These are phyloP conservation scores for Eristalis arbustorum DNA, from an alignment of 2,888 invertebrate species.

Conservation along the genomic window DNA sequence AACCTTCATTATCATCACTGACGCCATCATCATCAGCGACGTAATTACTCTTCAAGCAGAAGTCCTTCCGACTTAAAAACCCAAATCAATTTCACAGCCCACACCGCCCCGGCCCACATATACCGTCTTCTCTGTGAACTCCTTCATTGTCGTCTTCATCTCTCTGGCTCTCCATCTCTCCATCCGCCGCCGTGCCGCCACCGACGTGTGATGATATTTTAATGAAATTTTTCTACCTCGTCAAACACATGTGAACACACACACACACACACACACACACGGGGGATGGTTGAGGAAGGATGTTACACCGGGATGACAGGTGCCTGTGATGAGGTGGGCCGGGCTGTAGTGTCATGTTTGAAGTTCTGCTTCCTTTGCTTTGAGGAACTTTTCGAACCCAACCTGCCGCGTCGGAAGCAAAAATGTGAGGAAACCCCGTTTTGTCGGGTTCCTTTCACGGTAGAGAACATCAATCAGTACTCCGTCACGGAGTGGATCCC, in stretches of 20 bases:
- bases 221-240: conserved; percentile 69
- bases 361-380: conserved; percentile 40
- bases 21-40: conserved; percentile 56
- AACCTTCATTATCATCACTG: conserved; percentile 63
- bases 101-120: conserved; percentile 14
- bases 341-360: conserved; percentile 18
- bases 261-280: conserved; percentile 1
- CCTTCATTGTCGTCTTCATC: conserved; percentile 27
- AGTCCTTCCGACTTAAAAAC: conserved; percentile 71
- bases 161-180: neutral
- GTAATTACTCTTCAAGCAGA: conserved; percentile 69
- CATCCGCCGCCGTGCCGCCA: neutral
- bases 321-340: conserved; percentile 37
- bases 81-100: conserved; percentile 68
- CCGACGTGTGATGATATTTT: conserved; percentile 67
- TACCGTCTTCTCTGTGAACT: conserved; percentile 18
- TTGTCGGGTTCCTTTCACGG: conserved; percentile 65
- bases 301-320: conserved; percentile 65
- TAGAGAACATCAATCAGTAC: conserved; percentile 69
- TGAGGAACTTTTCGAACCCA: conserved; percentile 43
- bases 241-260: conserved; percentile 44
- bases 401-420: conserved; percentile 14
- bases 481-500: conserved; percentile 65
- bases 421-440: conserved; percentile 39
- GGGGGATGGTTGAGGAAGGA: conserved; percentile 22